These are phyloP conservation scores for Probaryconus sp. DNA, from an alignment of 1,140 invertebrate genomes.

Conservation along the genomic window DNA sequence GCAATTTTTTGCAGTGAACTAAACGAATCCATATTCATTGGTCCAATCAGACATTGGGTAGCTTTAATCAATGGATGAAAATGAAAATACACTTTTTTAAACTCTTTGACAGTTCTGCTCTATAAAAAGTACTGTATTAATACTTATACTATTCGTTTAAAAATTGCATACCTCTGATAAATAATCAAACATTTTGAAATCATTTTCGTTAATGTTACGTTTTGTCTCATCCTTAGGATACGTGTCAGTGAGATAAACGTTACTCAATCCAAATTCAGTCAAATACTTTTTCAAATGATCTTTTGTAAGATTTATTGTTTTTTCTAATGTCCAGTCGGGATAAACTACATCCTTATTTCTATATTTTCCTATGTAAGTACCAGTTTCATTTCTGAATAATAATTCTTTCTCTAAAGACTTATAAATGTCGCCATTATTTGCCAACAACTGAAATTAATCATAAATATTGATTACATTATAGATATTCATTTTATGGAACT, in stretches of 20 bases:
- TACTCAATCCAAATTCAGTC: conserved; percentile 4
- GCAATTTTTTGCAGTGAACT: too few relatives aligned
- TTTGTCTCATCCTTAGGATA: conserved; percentile 57
- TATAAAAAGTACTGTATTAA: too few relatives aligned
- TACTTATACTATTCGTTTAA: too few relatives aligned
- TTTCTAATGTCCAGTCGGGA: conserved; percentile 53
- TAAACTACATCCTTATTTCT: conserved; percentile 41
- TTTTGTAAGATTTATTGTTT: conserved; percentile 15
- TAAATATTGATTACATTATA: too few relatives aligned
- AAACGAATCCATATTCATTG: too few relatives aligned
- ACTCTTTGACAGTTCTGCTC: too few relatives aligned
- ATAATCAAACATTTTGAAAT: conserved; percentile 52
- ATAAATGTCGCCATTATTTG: conserved; percentile 5
- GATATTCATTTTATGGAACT: too few relatives aligned
- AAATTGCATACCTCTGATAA: conserved; percentile 56
- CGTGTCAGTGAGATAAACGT: conserved; percentile 35
- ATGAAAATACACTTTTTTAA: too few relatives aligned
- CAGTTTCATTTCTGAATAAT: conserved; percentile 22
- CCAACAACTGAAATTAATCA: conserved; percentile 24
- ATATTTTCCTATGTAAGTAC: conserved; percentile 30
- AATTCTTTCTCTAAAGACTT: conserved; percentile 14
- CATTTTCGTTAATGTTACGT: neutral
- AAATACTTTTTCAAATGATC: conserved; percentile 39
- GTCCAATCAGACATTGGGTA: too few relatives aligned
- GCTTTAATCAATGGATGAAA: too few relatives aligned